phyloP scores from a whole-genome alignment of 2,113 vertebrate genomes.

The Puffinus mauretanicus region DNA sequence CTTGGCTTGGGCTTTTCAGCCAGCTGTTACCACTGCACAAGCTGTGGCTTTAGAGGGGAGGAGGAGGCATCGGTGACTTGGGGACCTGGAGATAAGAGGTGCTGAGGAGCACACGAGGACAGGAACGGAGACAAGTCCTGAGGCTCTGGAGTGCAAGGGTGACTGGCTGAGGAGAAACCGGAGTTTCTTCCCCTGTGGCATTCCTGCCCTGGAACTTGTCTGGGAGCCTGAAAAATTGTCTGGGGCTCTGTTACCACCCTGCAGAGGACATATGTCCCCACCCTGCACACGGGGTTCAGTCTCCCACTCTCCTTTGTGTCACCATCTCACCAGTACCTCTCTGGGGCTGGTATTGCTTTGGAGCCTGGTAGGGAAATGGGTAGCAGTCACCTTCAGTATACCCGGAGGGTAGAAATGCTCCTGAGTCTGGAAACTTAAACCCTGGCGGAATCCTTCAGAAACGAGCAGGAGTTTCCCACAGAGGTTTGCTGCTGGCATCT shows the following conservation, averaged over 20 bases:
- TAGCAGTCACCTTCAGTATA: not conserved
- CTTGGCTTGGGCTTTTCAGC: not conserved
- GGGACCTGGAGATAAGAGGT: not conserved
- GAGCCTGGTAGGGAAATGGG: not conserved
- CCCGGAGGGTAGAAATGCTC: not conserved
- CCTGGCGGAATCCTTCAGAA: not conserved
- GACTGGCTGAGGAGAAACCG: not conserved
- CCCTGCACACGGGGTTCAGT: not conserved
- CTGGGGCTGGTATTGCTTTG: not conserved
- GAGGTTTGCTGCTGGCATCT: not conserved
- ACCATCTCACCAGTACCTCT: not conserved
- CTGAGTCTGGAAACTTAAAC: not conserved
- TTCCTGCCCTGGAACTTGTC: not conserved
- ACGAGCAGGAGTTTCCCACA: not conserved
- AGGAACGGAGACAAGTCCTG: accelerated
- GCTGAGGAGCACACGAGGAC: not conserved
- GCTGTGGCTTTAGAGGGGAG: not conserved
- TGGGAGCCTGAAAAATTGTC: not conserved
- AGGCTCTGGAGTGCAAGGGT: not conserved
- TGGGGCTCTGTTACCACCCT: not conserved
- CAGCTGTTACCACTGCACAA: not conserved
- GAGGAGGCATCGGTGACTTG: not conserved
- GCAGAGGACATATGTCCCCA: not conserved
- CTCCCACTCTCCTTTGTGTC: not conserved
- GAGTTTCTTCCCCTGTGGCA: not conserved